Evolutionary conservation across 2,888 invertebrate genomes (phyloP), one percentile per base, ranked within the genome.

Genomic region (Lamellibrachia satsuma): DNA sequence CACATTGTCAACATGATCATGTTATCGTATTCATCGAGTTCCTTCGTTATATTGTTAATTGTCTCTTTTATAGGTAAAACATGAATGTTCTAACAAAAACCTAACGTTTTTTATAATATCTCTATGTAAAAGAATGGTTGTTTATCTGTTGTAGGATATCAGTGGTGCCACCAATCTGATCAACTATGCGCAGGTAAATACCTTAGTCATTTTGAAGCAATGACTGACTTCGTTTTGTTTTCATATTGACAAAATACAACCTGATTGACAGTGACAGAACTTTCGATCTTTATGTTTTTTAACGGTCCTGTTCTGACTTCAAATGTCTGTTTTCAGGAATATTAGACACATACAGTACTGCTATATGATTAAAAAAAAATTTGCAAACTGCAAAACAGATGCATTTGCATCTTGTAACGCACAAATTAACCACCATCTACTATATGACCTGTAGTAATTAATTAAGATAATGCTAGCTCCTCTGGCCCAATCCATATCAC

Each of bases 81-180:
- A 11, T 8, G 9, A 60, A 60, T 60, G 22, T 60, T 15, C 8
- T 9, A 55, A 9, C 3, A 15, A 22, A 60, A 60, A 60, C 22
- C 60, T 60, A 60, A 4, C 22, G 15, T 60, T 9, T 11, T 22
- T 15, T 60, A 60, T 60, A 11, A 60, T 60, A 4, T 15, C 15
- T 15, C 4, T 60, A 60, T 60, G 55, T 55, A 55, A 15, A 15
- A 60, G 60, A 1, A 9, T 60, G 22, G 60, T 60, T 60, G 60
- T 60, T 60, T 11, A 91, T n/a, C 55, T 90, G 90, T 92, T 93
- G 27, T 91, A 93, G 93, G 93, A 93, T 55, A 93, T 93, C 51
- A 93, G 92, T 52, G 93, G 92, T n/a, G 93, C 93, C 7, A 93
- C 93, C 15, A 92, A 93, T 52, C 93, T 93, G 27, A 92, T 93